Evolutionary conservation across 1,140 invertebrate genomes (phyloP).

Genomic region (Brachionus sp.): DNA sequence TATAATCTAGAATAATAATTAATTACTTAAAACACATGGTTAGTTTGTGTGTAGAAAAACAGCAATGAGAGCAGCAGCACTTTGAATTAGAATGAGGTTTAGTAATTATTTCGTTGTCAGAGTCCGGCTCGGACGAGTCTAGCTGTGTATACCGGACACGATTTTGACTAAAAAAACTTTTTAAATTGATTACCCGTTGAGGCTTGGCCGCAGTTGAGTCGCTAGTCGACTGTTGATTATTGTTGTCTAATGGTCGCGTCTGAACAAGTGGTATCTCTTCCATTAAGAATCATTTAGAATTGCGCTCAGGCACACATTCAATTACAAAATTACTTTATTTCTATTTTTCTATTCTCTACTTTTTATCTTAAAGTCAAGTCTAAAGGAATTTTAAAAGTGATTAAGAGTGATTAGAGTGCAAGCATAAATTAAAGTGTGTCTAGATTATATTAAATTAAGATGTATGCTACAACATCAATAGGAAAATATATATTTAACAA

Average conservation of each 20-base stretch:
- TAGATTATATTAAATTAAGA: neutral
- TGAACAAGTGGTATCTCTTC: neutral
- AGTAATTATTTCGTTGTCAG: neutral
- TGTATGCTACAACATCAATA: neutral
- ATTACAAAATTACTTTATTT: neutral
- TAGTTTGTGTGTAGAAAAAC: neutral
- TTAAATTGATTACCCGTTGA: neutral
- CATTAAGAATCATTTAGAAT: conserved; percentile 1
- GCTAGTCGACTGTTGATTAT: neutral
- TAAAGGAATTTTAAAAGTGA: neutral
- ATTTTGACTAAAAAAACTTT: neutral
- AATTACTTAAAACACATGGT: neutral
- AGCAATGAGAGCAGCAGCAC: neutral
- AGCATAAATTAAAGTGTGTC: neutral
- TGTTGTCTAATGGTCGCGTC: neutral
- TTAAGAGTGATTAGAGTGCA: neutral
- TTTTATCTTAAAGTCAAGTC: neutral
- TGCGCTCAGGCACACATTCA: neutral
- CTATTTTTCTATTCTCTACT: neutral
- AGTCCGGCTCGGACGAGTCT: neutral
- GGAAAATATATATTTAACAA: too few relatives aligned
- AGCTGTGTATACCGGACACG: neutral
- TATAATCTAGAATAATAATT: neutral
- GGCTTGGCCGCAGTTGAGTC: neutral
- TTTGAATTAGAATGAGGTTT: conserved; percentile 4